phyloP scores from a whole-genome alignment of 2,888 invertebrate species.

The Cheilosia scutellata region DNA sequence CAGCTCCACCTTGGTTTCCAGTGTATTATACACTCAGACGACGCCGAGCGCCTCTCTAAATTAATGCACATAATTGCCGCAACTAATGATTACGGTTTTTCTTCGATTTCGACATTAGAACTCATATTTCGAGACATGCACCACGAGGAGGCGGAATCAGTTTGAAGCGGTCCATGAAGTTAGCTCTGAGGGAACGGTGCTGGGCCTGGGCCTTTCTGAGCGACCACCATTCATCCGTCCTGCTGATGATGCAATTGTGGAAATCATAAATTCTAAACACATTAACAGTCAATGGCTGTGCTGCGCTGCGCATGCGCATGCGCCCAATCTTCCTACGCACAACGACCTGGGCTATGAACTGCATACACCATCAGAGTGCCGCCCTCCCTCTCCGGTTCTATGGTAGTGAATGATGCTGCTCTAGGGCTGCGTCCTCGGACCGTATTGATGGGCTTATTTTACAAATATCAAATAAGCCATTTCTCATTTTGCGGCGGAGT shows the following conservation, averaged over 20 bases:
- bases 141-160: conserved; percentile 23
- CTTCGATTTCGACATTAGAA: conserved; percentile 66
- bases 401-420: conserved; percentile 46
- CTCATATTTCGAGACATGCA: conserved; percentile 53
- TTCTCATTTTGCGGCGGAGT: conserved; percentile 31
- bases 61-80: conserved; percentile 73
- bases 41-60: conserved; percentile 64
- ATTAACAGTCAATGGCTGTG: conserved; percentile 55
- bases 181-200: not conserved
- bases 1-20: conserved; percentile 41
- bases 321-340: conserved; percentile 57
- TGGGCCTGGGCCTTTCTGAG: not conserved
- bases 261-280: conserved; percentile 73
- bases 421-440: conserved; percentile 21
- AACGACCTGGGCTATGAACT: conserved; percentile 20
- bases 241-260: conserved; percentile 56
- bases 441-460: conserved; percentile 66
- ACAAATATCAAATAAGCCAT: conserved; percentile 61
- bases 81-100: conserved; percentile 73
- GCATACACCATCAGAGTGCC: not conserved
- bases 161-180: conserved; percentile 31
- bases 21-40: not conserved
- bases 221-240: conserved; percentile 42
- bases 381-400: conserved; percentile 2
- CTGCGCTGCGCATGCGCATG: conserved; percentile 15